Base-by-base conservation (phyloP, 2,113 vertebrate genomes). In the Notechis scutatus region DNA sequence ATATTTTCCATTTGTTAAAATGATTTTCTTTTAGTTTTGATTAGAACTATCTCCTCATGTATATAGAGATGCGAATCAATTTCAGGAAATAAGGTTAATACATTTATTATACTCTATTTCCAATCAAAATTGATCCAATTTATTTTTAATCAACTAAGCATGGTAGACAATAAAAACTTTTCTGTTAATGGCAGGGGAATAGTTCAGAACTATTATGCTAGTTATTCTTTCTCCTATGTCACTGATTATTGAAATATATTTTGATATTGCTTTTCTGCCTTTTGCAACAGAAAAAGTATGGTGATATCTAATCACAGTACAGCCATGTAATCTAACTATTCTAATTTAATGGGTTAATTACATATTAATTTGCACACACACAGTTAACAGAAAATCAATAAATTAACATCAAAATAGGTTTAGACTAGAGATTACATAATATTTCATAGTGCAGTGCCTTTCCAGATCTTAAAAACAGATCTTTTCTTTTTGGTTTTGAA, bases 1-100 rank as follows among this genome's bases (percentile, higher is more conserved):
- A 29, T 93, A 92, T 94, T 96, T 95, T 91, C 90, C 88, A 52
- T 93, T 91, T 86, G 93, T 95, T 94, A 87, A 55, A 85, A 92
- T 94, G 0, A 5, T 29, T 90, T 95, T 39, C 61, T 93, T 50
- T 24, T 85, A 42, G 85, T 92, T 92, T 92, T 81, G 0, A 2
- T 90, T 92, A 15, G 45, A 29, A 91, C 21, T 14, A 88, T 23
- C 64, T 93, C 26, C 34, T 0, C 5, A 85, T 21, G 45, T 0
- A 0, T 59, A 88, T 81, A 8, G 0, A 91, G 24, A 85, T 88
- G 29, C 88, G n/a, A 39, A 81, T 87, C 91, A 91, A 64, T 47
- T 26, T 91, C 50, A 23, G 24, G 56, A 91, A 61, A 29, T 10
- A 64, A 87, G 50, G 11, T 2, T 54, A 39, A 55, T 29, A 45